Conservation (phyloP, 2,888 invertebrate genomes). For the Trichopria drosophilae region DNA sequence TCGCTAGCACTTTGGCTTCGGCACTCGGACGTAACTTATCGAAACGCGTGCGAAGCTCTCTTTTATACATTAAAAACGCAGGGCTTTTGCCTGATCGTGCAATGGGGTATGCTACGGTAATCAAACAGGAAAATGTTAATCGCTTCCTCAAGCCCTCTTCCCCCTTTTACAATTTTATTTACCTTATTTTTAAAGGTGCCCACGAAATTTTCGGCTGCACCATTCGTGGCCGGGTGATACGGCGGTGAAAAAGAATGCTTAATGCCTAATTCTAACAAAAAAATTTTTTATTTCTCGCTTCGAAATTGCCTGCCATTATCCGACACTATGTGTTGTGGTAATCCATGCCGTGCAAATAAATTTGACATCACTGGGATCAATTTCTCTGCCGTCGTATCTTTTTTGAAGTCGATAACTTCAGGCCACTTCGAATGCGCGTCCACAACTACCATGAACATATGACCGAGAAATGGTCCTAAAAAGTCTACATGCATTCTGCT, state of each 20-base stretch:
- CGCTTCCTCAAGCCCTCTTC: conserved; percentile 22
- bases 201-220: conserved; percentile 33
- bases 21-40: conserved; percentile 21
- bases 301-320: conserved; percentile 34
- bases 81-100: conserved; percentile 30
- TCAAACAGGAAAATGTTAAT: conserved; percentile 30
- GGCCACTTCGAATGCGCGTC: conserved; percentile 39
- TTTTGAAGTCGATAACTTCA: conserved; percentile 33
- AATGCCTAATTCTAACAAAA: conserved; percentile 29
- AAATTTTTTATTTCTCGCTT: conserved; percentile 25
- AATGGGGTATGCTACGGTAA: conserved; percentile 30
- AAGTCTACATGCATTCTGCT: conserved; percentile 35
- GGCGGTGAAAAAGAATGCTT: conserved; percentile 33
- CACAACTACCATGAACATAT: conserved; percentile 35
- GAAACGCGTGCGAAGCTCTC: conserved; percentile 31
- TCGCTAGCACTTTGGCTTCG: too few relatives aligned
- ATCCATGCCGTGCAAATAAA: conserved; percentile 29
- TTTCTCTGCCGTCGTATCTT: conserved; percentile 25
- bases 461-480: conserved; percentile 32
- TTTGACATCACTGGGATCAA: conserved; percentile 26
- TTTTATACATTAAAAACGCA: conserved; percentile 30
- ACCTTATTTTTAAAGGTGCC: conserved; percentile 31
- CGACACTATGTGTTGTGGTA: conserved; percentile 31
- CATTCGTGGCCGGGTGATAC: conserved; percentile 31
- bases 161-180: conserved; percentile 31